Evolutionary conservation across 2,113 vertebrate genomes (phyloP).

Genomic region (Mohoua ochrocephala): DNA sequence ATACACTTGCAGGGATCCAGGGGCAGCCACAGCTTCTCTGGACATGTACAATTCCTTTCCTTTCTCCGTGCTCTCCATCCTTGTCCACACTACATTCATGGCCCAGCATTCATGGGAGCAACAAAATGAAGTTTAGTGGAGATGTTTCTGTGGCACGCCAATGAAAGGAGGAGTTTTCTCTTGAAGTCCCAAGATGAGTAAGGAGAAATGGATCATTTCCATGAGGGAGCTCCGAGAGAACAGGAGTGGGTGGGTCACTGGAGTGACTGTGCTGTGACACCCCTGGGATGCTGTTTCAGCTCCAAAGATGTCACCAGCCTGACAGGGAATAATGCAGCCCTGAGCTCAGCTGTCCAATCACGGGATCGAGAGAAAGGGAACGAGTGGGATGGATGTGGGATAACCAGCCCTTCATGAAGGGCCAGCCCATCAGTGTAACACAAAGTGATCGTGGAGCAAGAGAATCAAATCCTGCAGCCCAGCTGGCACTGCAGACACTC

Average conservation of each 20-base stretch:
- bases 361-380: rapidly evolving
- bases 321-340: neutral
- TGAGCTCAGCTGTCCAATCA: neutral
- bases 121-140: neutral
- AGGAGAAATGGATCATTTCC: neutral
- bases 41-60: neutral
- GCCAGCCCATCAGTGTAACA: rapidly evolving
- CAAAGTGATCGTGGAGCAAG: neutral
- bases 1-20: neutral
- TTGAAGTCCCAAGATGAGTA: neutral
- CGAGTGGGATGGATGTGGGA: neutral
- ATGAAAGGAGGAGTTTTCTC: neutral
- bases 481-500: neutral
- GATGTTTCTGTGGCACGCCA: neutral
- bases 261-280: neutral
- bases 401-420: neutral
- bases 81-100: neutral
- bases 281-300: neutral
- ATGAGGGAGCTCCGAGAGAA: neutral
- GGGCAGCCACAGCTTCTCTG: neutral
- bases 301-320: neutral
- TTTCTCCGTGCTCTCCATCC: rapidly evolving
- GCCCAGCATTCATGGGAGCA: neutral
- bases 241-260: neutral
- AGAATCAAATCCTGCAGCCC: neutral